Conservation (phyloP, 2,113 vertebrate species). For the Oreochromis aureus region DNA sequence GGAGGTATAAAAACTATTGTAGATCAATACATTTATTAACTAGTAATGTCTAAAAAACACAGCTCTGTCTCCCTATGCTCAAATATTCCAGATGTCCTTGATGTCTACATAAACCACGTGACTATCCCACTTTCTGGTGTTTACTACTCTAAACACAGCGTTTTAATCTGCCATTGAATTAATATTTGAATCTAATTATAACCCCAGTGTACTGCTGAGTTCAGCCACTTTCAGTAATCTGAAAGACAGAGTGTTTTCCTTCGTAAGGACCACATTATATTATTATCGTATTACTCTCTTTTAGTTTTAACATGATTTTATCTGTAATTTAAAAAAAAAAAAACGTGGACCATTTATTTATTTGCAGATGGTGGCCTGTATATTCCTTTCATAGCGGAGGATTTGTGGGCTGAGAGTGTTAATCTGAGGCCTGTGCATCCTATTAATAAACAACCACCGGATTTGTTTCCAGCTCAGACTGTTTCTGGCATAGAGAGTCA, state of each 20-base stretch:
- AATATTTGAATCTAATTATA: background rate
- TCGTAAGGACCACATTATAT: background rate
- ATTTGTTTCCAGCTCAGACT: background rate
- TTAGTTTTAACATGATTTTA: background rate
- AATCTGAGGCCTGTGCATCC: background rate
- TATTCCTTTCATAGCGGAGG: background rate
- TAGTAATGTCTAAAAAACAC: background rate
- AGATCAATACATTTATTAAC: background rate
- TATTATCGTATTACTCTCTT: background rate
- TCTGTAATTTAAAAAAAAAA: fast-evolving
- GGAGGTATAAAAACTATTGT: background rate
- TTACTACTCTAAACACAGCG: background rate
- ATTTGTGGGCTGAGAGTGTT: background rate
- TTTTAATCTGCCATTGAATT: background rate
- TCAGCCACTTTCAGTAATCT: background rate
- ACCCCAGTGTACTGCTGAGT: background rate
- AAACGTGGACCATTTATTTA: background rate
- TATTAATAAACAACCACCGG: background rate
- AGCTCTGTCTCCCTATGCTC: background rate
- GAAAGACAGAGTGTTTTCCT: background rate
- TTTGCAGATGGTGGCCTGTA: background rate
- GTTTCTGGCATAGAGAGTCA: background rate
- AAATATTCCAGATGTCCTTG: background rate
- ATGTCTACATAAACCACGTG: background rate
- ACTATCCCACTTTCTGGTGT: background rate